Evolutionary conservation across 2,797 vertebrate genomes (phyloP), one percentile per base, ranked within the genome.

Genomic region (Mycteria americana): DNA sequence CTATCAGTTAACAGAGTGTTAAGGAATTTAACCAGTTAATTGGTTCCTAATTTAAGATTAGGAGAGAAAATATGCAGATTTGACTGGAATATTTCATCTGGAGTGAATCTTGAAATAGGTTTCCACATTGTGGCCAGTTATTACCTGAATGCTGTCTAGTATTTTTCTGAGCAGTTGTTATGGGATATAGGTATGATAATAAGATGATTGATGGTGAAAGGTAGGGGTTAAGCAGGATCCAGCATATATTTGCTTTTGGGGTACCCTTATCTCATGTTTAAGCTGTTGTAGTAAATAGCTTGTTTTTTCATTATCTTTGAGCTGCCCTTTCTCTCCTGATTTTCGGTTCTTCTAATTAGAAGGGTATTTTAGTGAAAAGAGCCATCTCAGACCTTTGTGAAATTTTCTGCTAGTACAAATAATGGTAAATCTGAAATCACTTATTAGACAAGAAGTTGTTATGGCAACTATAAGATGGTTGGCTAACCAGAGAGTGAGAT

Each of bases 401-500:
- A 95, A 92, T 95, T 92, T 91, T 91, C 95, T 78, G 69, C 92
- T 93, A 85, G 92, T 93, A 78, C 95, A 96, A 96, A 97, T 96
- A 97, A 83, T 89, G 91, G 91, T 85, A 93, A 96, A 97, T 93
- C 91, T 94, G 95, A 97, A 96, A 94, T 97, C 85, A 93, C 91
- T 95, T 97, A 94, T 94, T 97, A 96, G 94, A 85, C 92, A 73
- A 93, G 96, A 93, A 96, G 96, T 97, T 93, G 96, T 97, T 97
- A 97, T 97, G 96, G 96, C 97, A 97, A 95, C 96, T 95, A 48
- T 73, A 92, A 88, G 89, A 95, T 92, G 95, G 94, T 81, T 96
- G 92, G 95, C 96, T 96, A 96, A 97, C 94, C 95, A 88, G 94
- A 80, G 93, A 92, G 91, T 97, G 94, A 96, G 97, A 96, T 97